Evolutionary conservation across 2,797 vertebrate genomes (phyloP).

Genomic region (Huso huso): DNA sequence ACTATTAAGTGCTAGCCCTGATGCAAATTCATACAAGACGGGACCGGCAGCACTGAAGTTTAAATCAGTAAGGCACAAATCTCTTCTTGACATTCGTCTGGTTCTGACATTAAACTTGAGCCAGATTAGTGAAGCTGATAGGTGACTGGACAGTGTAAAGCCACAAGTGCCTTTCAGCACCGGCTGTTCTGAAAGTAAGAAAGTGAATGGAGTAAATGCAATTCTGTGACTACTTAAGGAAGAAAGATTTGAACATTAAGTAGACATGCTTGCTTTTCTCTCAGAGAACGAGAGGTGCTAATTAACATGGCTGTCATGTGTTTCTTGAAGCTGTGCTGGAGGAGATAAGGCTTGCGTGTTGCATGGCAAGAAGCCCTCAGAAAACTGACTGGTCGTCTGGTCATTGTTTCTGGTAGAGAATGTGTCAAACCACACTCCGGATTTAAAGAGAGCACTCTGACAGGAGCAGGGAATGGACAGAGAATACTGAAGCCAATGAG

Average conservation of each 20-base stretch:
- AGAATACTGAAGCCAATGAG: no score
- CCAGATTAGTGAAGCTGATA: background rate
- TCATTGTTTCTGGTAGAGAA: slow-evolving; percentile 39
- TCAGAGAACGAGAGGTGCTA: slow-evolving; percentile 48
- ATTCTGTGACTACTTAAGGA: background rate
- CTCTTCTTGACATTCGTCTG: no score
- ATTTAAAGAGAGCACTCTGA: background rate
- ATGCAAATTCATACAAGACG: no score
- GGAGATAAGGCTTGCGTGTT: slow-evolving; percentile 49
- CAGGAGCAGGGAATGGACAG: background rate
- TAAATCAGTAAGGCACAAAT: no score
- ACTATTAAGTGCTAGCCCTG: no score
- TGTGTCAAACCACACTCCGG: background rate
- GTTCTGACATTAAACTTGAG: slow-evolving; percentile 7
- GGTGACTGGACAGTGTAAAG: slow-evolving; percentile 12
- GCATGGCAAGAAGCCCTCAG: slow-evolving; percentile 29
- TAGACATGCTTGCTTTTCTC: slow-evolving; percentile 22
- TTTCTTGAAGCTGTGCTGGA: slow-evolving; percentile 60
- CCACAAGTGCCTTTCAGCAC: slow-evolving; percentile 13
- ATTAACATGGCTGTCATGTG: slow-evolving; percentile 64
- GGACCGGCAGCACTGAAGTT: no score
- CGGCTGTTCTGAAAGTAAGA: slow-evolving; percentile 8
- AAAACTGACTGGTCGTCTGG: slow-evolving; percentile 49
- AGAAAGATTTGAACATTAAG: background rate
- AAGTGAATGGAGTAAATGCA: background rate